Base-by-base conservation (phyloP, 2,888 invertebrate genomes). In the Zygogramma bicolorata region DNA sequence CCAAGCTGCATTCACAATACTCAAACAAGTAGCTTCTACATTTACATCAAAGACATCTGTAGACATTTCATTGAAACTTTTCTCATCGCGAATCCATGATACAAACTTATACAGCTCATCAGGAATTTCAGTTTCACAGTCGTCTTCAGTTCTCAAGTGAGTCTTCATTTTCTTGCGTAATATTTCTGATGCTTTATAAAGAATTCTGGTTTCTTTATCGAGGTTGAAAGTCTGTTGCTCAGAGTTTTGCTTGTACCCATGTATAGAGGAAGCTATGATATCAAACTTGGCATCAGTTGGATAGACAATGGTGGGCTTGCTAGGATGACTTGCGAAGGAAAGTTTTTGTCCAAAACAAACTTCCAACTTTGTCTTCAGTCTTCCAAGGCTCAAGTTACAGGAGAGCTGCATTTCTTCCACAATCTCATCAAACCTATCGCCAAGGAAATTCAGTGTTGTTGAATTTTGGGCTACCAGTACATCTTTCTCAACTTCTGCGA, bases 1-100 rank as follows among this genome's bases (percentile, higher is more conserved):
- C 53, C 53, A 53, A 53, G 53, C 53, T 53, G 53, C 27, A 53
- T 53, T 53, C n/a, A 53, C 27, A 6, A 53, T 53, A 27, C 53
- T 53, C 25, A 53, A 25, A 53, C 53, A 53, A n/a, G 53, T 53
- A 25, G 53, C 53, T 53, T 53, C 53, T 1, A 53, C 53, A 27
- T 53, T 53, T n/a, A 53, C 53, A 53, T 53, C 53, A n/a, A 53
- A 53, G 10, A 53, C 25, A 27, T 53, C 53, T 7, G 53, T 53
- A 7, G 53, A 25, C 53, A 27, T 53, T 53, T 53, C 53, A 53
- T 27, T 53, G 25, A 53, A 53, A 53, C 27, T 53, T 27, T 53
- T 53, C 7, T 53, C 53, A 53, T 53, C 53, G 22, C 53, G 25
- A 53, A 53, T 53, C 53, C 53, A 53, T n/a, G 53, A 53, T 25